Percentiles rank a stretch among this genome's conserved stretches.
phyloP scores from a whole-genome alignment of 2,113 vertebrate species.

The Gobius niger region DNA sequence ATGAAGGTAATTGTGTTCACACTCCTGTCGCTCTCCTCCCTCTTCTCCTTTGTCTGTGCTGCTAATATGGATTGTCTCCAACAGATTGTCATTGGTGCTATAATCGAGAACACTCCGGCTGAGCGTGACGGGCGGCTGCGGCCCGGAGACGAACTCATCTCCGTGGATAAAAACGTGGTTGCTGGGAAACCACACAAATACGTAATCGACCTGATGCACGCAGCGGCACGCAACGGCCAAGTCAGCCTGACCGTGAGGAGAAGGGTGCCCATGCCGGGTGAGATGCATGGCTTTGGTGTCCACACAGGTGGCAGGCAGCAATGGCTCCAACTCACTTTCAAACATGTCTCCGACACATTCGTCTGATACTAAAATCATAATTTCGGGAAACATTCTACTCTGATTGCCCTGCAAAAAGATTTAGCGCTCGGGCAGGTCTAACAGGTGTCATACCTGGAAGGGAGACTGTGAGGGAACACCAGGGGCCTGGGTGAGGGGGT shows the following conservation, averaged over 20 bases:
- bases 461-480: too few species aligned
- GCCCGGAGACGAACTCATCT: conserved; percentile 94
- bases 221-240: conserved; percentile 93
- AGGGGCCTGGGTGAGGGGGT: too few species aligned
- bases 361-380: too few species aligned
- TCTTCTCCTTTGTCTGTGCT: conserved; percentile 48
- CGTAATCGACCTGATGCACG: conserved; percentile 98
- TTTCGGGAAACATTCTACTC: too few species aligned
- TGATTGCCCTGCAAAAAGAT: too few species aligned
- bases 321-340: conserved; percentile 2
- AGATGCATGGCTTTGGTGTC: conserved; percentile 44
- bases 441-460: too few species aligned
- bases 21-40: conserved; percentile 26
- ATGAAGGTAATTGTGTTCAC: conserved; percentile 12
- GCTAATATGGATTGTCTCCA: conserved; percentile 64
- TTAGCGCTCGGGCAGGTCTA: too few species aligned
- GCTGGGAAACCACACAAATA: conserved; percentile 97
- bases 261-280: conserved; percentile 88
- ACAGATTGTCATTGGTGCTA: conserved; percentile 97
- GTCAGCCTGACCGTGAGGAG: conserved; percentile 97
- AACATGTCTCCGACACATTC: too few species aligned
- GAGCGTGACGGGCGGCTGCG: conserved; percentile 95
- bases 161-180: conserved; percentile 96
- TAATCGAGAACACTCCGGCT: conserved; percentile 97
- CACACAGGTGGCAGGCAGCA: conserved; percentile 27